Conservation (phyloP, 1,140 invertebrate species). For the Capitella teleta region DNA sequence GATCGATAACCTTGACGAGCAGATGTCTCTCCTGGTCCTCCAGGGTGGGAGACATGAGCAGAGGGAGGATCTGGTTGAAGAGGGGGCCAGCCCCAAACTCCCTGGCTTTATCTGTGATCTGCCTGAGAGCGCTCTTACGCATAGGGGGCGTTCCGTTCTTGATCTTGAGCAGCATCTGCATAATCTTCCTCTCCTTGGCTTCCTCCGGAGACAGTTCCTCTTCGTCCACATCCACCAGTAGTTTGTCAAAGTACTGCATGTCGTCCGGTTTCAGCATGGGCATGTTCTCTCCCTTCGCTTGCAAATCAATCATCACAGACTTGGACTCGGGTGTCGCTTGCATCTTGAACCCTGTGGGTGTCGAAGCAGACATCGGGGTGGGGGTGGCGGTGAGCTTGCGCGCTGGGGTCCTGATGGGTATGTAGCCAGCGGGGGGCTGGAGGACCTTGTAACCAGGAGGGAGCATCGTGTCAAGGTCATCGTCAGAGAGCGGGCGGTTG, state of each 20-base stretch:
- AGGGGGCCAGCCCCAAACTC: conserved; percentile 96
- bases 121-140: conserved; percentile 88
- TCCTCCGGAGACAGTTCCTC: conserved; percentile 89
- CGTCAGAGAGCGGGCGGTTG: conserved; percentile 89
- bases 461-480: conserved; percentile 94
- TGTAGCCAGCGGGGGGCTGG: conserved; percentile 87
- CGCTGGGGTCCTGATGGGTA: conserved; percentile 93
- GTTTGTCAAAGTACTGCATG: conserved; percentile 98
- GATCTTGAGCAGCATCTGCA: conserved; percentile 95
- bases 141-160: conserved; percentile 99
- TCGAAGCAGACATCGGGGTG: conserved; percentile 80
- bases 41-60: conserved; percentile 97
- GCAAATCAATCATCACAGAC: conserved; percentile 77
- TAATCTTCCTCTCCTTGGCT: conserved; percentile 96
- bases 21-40: conserved; percentile 99
- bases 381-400: conserved; percentile 94
- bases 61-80: conserved; percentile 96
- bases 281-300: conserved; percentile 90
- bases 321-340: conserved; percentile 55
- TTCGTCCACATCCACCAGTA: conserved; percentile 95
- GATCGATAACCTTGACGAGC: conserved; percentile 96
- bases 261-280: conserved; percentile 99
- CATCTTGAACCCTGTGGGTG: conserved; percentile 92
- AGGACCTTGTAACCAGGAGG: conserved; percentile 94
- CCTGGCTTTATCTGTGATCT: conserved; percentile 96